Percentiles rank a stretch among this genome's conserved stretches.
phyloP scores from a whole-genome alignment of 2,113 vertebrate species.

The Onychostruthus taczanowskii region DNA sequence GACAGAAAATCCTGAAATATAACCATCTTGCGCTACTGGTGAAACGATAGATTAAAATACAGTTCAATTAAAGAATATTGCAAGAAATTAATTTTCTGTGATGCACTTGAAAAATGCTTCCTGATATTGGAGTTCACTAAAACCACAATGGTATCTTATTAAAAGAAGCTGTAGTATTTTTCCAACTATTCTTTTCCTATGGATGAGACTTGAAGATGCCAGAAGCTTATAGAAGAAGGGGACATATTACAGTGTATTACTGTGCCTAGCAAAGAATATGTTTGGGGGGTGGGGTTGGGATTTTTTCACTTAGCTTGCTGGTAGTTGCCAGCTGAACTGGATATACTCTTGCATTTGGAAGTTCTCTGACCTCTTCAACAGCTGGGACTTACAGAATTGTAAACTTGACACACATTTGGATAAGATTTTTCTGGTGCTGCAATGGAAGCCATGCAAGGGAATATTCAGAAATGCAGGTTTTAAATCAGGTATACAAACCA shows the following conservation, averaged over 20 bases:
- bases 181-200: not conserved
- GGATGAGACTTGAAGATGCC: not conserved
- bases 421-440: not conserved
- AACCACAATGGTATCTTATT: not conserved
- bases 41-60: not conserved
- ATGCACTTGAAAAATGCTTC: not conserved
- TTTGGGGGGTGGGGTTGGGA: not conserved
- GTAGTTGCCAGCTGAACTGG: not conserved
- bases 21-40: not conserved
- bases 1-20: conserved; percentile 3
- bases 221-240: not conserved
- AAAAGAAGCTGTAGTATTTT: not conserved
- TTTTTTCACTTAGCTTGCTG: not conserved
- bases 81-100: not conserved
- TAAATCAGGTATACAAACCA: not conserved
- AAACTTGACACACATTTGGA: not conserved
- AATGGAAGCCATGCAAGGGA: not conserved
- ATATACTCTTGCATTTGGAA: not conserved
- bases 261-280: not conserved
- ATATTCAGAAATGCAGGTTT: not conserved
- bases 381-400: not conserved
- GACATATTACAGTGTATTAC: not conserved
- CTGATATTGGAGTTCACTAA: not conserved
- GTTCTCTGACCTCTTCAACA: not conserved
- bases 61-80: not conserved